phyloP scores from a whole-genome alignment of 2,888 invertebrate species.

The Mythimna pallens region DNA sequence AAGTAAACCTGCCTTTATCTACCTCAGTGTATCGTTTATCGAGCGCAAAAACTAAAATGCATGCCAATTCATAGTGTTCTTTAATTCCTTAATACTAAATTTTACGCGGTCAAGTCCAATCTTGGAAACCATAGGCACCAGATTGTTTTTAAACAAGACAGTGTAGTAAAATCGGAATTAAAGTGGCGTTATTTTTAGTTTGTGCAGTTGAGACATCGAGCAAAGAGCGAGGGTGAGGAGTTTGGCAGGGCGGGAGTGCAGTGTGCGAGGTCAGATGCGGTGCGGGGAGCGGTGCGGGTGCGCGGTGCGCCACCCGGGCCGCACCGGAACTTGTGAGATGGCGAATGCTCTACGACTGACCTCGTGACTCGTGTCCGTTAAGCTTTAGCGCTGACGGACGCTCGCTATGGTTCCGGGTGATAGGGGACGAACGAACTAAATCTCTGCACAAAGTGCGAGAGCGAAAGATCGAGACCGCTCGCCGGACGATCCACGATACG shows the following conservation, averaged over 20 bases:
- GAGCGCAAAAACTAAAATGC: conserved; percentile 43
- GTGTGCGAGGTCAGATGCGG: conserved; percentile 72
- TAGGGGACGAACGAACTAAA: conserved; percentile 80
- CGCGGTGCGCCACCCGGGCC: conserved; percentile 72
- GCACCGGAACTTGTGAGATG: conserved; percentile 91
- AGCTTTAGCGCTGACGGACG: conserved; percentile 80
- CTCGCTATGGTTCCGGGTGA: conserved; percentile 82
- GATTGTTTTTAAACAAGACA: conserved; percentile 18
- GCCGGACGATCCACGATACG: conserved; percentile 87
- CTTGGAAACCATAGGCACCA: conserved; percentile 8
- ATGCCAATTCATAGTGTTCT: conserved; percentile 42
- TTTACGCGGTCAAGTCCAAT: conserved; percentile 18
- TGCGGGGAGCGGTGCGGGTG: conserved; percentile 63
- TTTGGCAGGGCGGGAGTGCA: conserved; percentile 68
- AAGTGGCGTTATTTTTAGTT: conserved; percentile 60
- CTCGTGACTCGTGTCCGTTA: conserved; percentile 84
- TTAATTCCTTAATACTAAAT: conserved; percentile 55
- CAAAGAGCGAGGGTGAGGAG: conserved; percentile 65
- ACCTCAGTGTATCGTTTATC: conserved; percentile 42
- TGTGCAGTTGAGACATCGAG: conserved; percentile 63
- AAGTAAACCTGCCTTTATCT: conserved; percentile 35
- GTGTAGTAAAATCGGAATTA: conserved; percentile 45
- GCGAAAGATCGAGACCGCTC: conserved; percentile 84
- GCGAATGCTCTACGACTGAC: conserved; percentile 90
- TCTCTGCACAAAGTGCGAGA: conserved; percentile 82